Conservation (phyloP, 2,888 invertebrate genomes). For the Pyrochroa serraticornis region DNA sequence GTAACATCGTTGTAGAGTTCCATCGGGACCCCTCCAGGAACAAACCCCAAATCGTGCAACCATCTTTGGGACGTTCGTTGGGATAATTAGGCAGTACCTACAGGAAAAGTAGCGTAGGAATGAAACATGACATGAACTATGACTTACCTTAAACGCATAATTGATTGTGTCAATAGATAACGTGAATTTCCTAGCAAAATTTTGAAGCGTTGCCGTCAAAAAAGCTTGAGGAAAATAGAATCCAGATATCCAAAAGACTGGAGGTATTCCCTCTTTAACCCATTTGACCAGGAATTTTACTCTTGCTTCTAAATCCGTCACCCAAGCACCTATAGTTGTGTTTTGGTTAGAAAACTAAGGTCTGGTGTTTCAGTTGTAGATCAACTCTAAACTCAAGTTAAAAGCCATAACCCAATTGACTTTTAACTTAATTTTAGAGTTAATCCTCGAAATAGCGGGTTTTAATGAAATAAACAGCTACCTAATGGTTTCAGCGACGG, state of each 20-base stretch:
- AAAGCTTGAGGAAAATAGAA: slow-evolving; percentile 88
- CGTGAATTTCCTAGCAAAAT: slow-evolving; percentile 77
- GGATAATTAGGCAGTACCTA: slow-evolving; percentile 62
- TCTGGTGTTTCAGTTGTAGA: too few relatives aligned
- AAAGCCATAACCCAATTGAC: too few relatives aligned
- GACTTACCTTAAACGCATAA: slow-evolving; percentile 66
- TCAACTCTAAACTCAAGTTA: too few relatives aligned
- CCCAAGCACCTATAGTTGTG: slow-evolving; percentile 66
- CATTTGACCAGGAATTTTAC: slow-evolving; percentile 70
- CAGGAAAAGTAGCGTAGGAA: slow-evolving; percentile 7
- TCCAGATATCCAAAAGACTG: slow-evolving; percentile 83
- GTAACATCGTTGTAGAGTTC: slow-evolving; percentile 62
- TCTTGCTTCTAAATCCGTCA: slow-evolving; percentile 67
- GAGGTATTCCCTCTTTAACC: slow-evolving; percentile 71
- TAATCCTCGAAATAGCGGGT: too few relatives aligned
- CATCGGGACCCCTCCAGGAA: slow-evolving; percentile 82
- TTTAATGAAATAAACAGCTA: too few relatives aligned
- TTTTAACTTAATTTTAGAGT: too few relatives aligned
- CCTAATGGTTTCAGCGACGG: slow-evolving; percentile 75
- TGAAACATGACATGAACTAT: too few relatives aligned
- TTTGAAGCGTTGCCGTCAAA: slow-evolving; percentile 81
- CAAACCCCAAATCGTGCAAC: slow-evolving; percentile 70
- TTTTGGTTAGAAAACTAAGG: neutral
- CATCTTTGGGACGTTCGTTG: slow-evolving; percentile 61
- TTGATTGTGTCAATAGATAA: slow-evolving; percentile 76